Base-by-base conservation (phyloP, 1,140 invertebrate genomes). In the Ruditapes philippinarum region DNA sequence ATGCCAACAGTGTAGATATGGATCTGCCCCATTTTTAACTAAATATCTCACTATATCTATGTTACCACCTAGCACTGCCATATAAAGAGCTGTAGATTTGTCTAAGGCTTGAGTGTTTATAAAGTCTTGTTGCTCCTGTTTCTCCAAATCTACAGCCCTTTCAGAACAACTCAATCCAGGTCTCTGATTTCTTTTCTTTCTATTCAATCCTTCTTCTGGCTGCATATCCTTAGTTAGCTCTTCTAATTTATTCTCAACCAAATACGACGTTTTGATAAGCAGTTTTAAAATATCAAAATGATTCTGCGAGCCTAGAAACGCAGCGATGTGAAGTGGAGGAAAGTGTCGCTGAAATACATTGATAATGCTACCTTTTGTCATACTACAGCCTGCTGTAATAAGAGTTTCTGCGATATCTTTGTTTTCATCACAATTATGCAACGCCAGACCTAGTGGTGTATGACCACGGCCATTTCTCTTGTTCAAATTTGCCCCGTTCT, bases 21-120 rank as follows among this genome's bases (percentile, higher is more conserved):
- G 74, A 88, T 94, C 92, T 1, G 91, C 92, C 1, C 94, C 93
- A 54, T 90, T 80, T 14, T 91, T 85, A 25, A 94, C 51, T 40
- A 94, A 68, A 62, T 89, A 93, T 62, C 92, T 60, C 25, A 94
- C 92, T 33, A 92, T 65, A 22, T 93, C 88, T 0, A 92, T 22
- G 73, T 93, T 92, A 11, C 91, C 90, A 40, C 92, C 90, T 74
- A 92, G 89, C 11, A 92, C 91, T 25, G 94, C 92, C 91, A 92
- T 94, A 68, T 93, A 92, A 11, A 95, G 60, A 14, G 93, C 90
- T 51, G 92, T 92, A 12, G 92, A 93, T 0, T 91, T 91, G 73
- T 92, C 91, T 12, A 73, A 36, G 7, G 87, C 91, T 31, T 81
- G 73, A 7, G 54, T 68, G 33, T 85, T 79, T 49, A 88, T 38